Evolutionary conservation across 2,888 invertebrate species (phyloP).

Genomic region (Escarpia spicata): DNA sequence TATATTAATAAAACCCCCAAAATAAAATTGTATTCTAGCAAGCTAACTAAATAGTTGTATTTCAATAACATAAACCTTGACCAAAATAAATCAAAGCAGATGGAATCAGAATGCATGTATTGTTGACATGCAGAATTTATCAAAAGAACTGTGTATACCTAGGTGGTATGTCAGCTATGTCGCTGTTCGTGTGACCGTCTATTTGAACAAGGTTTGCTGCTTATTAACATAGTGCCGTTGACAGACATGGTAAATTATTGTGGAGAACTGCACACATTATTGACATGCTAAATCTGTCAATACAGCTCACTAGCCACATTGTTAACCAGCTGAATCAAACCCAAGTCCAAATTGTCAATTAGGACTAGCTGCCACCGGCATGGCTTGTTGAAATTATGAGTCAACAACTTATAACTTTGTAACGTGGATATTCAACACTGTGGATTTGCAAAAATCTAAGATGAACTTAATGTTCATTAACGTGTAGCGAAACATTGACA

Average conservation of each 20-base stretch:
- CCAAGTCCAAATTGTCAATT: not conserved
- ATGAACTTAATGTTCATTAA: too few relatives aligned
- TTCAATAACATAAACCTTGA: not conserved
- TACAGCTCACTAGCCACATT: not conserved
- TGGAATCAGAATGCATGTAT: not conserved
- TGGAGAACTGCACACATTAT: not conserved
- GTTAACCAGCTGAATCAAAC: constrained; percentile 3
- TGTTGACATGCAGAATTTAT: not conserved
- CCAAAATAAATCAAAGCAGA: not conserved
- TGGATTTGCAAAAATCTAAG: not conserved
- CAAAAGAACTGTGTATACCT: too few relatives aligned
- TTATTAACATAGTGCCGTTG: not conserved
- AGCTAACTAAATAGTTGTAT: not conserved
- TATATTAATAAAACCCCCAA: not conserved
- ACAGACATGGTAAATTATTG: not conserved
- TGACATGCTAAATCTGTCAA: constrained; percentile 13
- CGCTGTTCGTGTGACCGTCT: not conserved
- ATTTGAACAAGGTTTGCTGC: not conserved
- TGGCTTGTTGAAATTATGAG: not conserved
- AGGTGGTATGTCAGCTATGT: not conserved
- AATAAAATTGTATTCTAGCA: not conserved
- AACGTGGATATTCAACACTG: not conserved
- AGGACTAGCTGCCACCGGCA: not conserved
- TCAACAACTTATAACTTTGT: not conserved
- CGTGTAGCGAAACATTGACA: too few relatives aligned